Evolutionary conservation across 2,113 vertebrate species (phyloP).

Genomic region (Trachemys scripta): DNA sequence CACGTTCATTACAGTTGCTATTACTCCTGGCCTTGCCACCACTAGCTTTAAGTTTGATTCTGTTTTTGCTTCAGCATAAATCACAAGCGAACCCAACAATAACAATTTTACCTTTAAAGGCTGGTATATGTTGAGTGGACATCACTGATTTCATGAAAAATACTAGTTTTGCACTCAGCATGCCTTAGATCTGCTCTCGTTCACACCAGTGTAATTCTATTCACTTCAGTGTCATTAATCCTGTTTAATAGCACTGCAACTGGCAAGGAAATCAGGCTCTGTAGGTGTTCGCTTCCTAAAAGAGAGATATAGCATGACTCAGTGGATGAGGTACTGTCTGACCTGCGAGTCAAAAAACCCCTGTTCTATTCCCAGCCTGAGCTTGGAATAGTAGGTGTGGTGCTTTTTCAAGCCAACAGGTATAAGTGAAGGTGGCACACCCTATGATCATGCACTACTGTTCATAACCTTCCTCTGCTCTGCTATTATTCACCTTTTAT

Average conservation of each 20-base stretch:
- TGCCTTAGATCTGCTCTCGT: neutral
- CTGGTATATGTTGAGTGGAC: neutral
- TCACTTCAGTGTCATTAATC: neutral
- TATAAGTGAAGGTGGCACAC: neutral
- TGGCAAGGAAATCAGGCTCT: no score
- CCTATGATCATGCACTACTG: neutral
- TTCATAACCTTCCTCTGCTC: neutral
- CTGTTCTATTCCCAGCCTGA: neutral
- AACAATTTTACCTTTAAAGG: neutral
- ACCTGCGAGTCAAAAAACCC: neutral
- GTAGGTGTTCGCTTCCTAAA: neutral
- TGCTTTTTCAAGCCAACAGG: neutral
- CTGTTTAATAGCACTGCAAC: neutral
- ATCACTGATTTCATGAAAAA: neutral
- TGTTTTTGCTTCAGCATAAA: neutral
- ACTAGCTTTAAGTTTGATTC: neutral
- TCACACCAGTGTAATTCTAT: neutral
- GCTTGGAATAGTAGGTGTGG: neutral
- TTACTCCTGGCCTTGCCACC: neutral
- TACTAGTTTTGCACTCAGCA: neutral
- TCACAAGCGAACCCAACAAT: neutral
- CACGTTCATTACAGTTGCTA: neutral
- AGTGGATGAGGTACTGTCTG: neutral
- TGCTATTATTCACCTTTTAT: accelerated
- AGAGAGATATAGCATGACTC: neutral